Evolutionary conservation across 2,888 invertebrate genomes (phyloP).

Genomic region (Mythimna ferrago): DNA sequence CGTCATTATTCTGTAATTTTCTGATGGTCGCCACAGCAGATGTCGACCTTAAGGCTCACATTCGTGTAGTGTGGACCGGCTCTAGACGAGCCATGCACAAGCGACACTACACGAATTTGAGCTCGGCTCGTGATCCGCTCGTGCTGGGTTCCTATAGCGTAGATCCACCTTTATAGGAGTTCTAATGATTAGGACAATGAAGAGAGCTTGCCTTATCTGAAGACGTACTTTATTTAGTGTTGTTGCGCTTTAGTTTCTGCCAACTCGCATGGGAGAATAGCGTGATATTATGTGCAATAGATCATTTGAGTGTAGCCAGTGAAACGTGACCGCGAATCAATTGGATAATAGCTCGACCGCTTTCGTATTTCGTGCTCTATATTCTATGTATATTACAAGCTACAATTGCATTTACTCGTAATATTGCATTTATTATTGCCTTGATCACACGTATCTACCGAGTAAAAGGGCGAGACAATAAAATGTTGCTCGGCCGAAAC

Average conservation of each 20-base stretch:
- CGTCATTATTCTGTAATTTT: neutral
- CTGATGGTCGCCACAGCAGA: neutral
- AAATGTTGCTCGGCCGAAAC: too few relatives aligned
- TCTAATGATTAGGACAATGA: neutral
- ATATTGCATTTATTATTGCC: neutral
- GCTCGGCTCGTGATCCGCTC: too few relatives aligned
- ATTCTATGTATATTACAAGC: neutral
- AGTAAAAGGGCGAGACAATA: too few relatives aligned
- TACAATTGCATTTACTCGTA: conserved; percentile 13
- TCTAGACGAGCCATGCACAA: too few relatives aligned
- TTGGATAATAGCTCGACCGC: conserved; percentile 51
- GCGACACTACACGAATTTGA: too few relatives aligned
- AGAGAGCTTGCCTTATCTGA: neutral
- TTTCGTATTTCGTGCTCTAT: conserved; percentile 51
- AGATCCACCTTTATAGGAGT: too few relatives aligned
- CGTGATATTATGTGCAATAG: conserved; percentile 21
- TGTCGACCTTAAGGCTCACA: neutral
- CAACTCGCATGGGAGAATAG: neutral
- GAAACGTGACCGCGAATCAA: conserved; percentile 45
- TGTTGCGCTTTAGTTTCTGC: neutral
- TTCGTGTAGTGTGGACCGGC: too few relatives aligned
- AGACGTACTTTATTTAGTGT: neutral
- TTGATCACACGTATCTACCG: too few relatives aligned
- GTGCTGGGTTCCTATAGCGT: too few relatives aligned
- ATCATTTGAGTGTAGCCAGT: conserved; percentile 25